A percentile compares a stretch with the other conserved stretches of the same genome.
phyloP scores from a whole-genome alignment of 1,140 invertebrate species.

The Saccostrea echinata region DNA sequence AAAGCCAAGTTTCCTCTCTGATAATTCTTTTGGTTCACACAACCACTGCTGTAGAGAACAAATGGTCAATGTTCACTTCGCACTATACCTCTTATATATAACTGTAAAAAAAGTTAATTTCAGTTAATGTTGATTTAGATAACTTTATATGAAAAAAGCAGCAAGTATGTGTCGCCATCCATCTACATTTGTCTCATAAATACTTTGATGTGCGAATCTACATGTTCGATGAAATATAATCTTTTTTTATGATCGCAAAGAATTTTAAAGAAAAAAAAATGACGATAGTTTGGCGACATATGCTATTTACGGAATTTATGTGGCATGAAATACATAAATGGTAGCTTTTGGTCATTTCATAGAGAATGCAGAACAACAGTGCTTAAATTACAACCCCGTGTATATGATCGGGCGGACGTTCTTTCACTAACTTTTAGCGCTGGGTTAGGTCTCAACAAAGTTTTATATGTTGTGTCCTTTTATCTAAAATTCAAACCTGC shows the following conservation, averaged over 20 bases:
- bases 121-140: background rate
- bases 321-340: constrained; percentile 35
- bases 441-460: constrained; percentile 38
- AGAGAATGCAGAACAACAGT: constrained; percentile 2
- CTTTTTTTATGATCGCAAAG: constrained; percentile 31
- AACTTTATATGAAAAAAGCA: background rate
- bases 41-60: no score
- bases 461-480: constrained; percentile 12
- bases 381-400: constrained; percentile 13
- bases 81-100: no score
- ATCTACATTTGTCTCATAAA: constrained; percentile 2
- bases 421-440: background rate
- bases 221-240: constrained; percentile 30
- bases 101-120: background rate
- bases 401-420: background rate
- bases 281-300: constrained; percentile 1
- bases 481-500: constrained; percentile 26
- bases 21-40: no score
- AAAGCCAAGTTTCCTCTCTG: no score
- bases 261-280: constrained; percentile 18
- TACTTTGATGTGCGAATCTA: constrained; percentile 7
- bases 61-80: no score
- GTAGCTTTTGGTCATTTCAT: constrained; percentile 28
- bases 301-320: constrained; percentile 26
- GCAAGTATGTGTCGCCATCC: background rate